Evolutionary conservation across 1,140 invertebrate species (phyloP).

Genomic region (Apis florea): DNA sequence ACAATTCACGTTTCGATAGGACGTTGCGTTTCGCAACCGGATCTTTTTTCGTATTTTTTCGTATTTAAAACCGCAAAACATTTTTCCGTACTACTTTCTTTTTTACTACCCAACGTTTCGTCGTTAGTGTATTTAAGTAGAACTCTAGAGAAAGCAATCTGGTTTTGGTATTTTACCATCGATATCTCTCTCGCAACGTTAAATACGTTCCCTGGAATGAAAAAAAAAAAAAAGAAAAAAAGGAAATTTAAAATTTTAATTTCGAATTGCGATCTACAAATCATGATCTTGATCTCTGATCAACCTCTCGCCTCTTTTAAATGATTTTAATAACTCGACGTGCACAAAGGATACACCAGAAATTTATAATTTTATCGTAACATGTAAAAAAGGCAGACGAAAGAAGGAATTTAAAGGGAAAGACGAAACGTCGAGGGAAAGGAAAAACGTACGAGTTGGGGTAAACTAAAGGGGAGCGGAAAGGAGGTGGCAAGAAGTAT

Average conservation of each 20-base stretch:
- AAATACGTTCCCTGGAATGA: not conserved
- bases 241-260: no score
- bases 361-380: no score
- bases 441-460: conserved; percentile 51
- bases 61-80: conserved; percentile 25
- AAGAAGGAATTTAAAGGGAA: conserved; percentile 1
- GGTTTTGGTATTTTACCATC: not conserved
- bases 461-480: conserved; percentile 43
- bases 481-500: conserved; percentile 59
- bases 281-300: no score
- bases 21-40: not conserved
- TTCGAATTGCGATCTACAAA: no score
- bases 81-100: not conserved
- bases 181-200: not conserved
- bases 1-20: conserved; percentile 33
- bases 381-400: not conserved
- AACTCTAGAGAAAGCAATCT: not conserved
- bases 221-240: no score
- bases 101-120: not conserved
- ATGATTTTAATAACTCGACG: no score
- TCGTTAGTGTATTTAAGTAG: no score
- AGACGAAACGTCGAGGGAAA: conserved; percentile 14
- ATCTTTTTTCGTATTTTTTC: conserved; percentile 18
- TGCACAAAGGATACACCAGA: not conserved
- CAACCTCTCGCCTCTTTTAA: no score